Evolutionary conservation across 1,140 invertebrate genomes (phyloP).

Genomic region (Lasioglossum albipes): DNA sequence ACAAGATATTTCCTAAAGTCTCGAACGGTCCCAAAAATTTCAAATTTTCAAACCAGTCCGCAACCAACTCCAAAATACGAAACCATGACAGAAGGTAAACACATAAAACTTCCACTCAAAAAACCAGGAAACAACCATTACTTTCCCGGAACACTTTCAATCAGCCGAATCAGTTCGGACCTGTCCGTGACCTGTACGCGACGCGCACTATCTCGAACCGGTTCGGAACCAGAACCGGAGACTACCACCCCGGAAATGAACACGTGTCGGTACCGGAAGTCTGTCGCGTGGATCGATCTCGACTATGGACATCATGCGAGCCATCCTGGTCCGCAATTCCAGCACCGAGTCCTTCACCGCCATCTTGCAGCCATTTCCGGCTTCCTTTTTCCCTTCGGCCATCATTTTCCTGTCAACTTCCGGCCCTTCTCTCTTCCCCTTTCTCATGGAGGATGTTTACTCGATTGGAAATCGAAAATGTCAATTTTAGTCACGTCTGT

Average conservation of each 20-base stretch:
- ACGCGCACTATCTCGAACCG: constrained; percentile 15
- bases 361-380: constrained; percentile 33
- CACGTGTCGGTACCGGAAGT: constrained; percentile 64
- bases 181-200: too few species aligned
- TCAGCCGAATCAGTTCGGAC: too few species aligned
- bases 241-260: neutral
- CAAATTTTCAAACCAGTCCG: too few species aligned
- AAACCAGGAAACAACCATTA: too few species aligned
- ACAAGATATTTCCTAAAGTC: too few species aligned
- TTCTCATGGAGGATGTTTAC: neutral
- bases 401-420: constrained; percentile 18
- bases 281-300: constrained; percentile 69
- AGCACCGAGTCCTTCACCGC: constrained; percentile 70
- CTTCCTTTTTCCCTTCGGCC: constrained; percentile 9
- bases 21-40: too few species aligned
- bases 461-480: too few species aligned
- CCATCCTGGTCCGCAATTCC: constrained; percentile 71
- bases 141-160: neutral
- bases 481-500: too few species aligned
- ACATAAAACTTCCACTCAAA: too few species aligned
- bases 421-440: neutral
- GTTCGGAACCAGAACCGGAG: neutral
- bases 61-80: too few species aligned
- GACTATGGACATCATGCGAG: constrained; percentile 74
- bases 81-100: too few species aligned